phyloP scores from a whole-genome alignment of 2,797 vertebrate genomes.

The Peromyscus melanophrys region DNA sequence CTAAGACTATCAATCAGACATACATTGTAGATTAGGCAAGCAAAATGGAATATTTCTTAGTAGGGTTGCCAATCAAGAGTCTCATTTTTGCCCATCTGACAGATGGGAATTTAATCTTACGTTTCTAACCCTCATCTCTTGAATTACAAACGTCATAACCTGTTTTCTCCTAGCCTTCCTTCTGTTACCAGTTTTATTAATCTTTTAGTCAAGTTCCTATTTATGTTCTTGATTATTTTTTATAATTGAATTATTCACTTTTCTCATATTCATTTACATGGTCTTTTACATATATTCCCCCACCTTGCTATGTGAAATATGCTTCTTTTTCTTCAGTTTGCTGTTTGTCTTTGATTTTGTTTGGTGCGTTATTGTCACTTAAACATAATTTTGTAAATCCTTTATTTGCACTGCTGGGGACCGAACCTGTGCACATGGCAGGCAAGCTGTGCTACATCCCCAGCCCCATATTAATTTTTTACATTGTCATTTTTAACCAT shows the following conservation, averaged over 20 bases:
- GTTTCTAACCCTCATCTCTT: conserved; percentile 56
- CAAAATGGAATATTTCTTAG: not conserved
- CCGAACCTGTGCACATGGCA: not conserved
- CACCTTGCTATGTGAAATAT: not conserved
- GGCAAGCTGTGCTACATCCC: not conserved
- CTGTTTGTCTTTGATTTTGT: conserved; percentile 43
- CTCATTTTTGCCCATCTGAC: conserved; percentile 44
- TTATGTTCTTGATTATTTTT: conserved; percentile 52
- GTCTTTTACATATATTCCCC: not conserved
- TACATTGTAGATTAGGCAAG: not conserved
- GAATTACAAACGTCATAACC: conserved; percentile 37
- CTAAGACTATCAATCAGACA: conserved; percentile 4
- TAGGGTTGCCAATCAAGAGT: not conserved
- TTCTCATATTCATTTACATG: conserved; percentile 39
- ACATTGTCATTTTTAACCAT: conserved; percentile 3
- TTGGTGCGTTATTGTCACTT: not conserved
- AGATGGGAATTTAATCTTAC: not conserved
- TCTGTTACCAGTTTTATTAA: not conserved
- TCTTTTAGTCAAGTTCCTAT: conserved; percentile 27
- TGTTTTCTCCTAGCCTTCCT: not conserved
- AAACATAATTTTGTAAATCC: not conserved
- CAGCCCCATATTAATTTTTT: not conserved
- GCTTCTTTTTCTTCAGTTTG: conserved; percentile 6
- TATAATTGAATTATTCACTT: conserved; percentile 12
- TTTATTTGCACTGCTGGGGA: not conserved